Conservation (phyloP, 1,140 invertebrate species). For the Dufourea novaeangliae region DNA sequence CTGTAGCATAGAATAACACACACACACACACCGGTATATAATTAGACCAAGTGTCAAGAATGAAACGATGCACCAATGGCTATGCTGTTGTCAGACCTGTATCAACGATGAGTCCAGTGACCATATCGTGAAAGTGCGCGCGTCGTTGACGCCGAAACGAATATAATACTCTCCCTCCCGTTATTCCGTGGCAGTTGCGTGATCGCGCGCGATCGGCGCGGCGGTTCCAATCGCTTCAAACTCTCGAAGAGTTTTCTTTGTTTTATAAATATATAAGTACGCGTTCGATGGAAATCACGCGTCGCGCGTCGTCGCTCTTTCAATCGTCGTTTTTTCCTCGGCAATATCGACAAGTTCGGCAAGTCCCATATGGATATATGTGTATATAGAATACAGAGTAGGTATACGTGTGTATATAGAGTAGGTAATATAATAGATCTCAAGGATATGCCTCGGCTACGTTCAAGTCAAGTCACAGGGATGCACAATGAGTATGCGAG, state of each 20-base stretch:
- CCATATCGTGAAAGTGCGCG: slow-evolving; percentile 80
- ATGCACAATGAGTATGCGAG: slow-evolving; percentile 83
- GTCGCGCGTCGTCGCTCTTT: neutral
- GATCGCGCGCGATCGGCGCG: slow-evolving; percentile 4
- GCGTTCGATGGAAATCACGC: neutral
- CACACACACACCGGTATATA: slow-evolving; percentile 72
- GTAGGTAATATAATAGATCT: slow-evolving; percentile 55
- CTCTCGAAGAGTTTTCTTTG: slow-evolving; percentile 30
- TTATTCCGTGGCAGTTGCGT: slow-evolving; percentile 78
- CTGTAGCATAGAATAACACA: slow-evolving; percentile 78
- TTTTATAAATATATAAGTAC: neutral
- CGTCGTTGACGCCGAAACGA: slow-evolving; percentile 23
- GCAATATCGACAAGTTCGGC: slow-evolving; percentile 61
- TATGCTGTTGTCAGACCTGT: slow-evolving; percentile 72
- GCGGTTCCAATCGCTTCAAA: slow-evolving; percentile 54
- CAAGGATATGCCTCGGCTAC: slow-evolving; percentile 77
- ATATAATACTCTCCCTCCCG: slow-evolving; percentile 73
- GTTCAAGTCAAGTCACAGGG: slow-evolving; percentile 76
- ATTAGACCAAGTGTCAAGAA: slow-evolving; percentile 65
- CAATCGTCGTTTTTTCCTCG: slow-evolving; percentile 21
- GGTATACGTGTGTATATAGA: slow-evolving; percentile 22
- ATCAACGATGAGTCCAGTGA: slow-evolving; percentile 79
- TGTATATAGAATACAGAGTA: slow-evolving; percentile 27
- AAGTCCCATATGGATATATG: slow-evolving; percentile 48
- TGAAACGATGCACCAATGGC: slow-evolving; percentile 80